A percentile compares a stretch with the other conserved stretches of the same genome.
Conservation (phyloP, 2,888 invertebrate genomes). For the Hemicrepidius hirtus region DNA sequence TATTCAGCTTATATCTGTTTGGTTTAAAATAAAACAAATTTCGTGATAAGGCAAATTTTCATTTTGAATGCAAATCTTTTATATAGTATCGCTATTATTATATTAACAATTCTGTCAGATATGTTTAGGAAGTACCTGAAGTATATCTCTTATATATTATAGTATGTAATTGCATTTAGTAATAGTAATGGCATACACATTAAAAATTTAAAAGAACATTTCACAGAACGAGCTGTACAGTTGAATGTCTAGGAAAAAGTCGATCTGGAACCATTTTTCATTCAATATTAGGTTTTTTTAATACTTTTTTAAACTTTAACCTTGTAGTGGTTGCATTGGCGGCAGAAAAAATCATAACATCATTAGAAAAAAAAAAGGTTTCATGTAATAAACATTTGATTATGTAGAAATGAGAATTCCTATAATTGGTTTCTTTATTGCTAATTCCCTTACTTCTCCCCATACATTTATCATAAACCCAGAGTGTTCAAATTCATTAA, state of each 20-base stretch:
- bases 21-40: conserved; percentile 52
- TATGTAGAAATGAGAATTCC: no score
- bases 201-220: conserved; percentile 9
- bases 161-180: conserved; percentile 20
- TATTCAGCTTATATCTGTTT: conserved; percentile 53
- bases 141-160: conserved; percentile 22
- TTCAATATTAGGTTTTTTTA: neutral
- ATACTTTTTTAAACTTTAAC: neutral
- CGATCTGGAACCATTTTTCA: conserved; percentile 28
- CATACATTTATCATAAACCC: conserved; percentile 13
- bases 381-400: no score
- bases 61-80: conserved; percentile 38
- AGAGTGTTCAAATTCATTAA: conserved; percentile 30
- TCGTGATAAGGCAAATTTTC: conserved; percentile 48
- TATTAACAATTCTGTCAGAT: conserved; percentile 45
- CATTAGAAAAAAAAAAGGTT: no score
- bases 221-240: conserved; percentile 14
- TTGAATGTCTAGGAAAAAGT: conserved; percentile 27
- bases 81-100: conserved; percentile 34
- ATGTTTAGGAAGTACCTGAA: conserved; percentile 40
- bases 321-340: neutral
- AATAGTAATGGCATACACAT: neutral
- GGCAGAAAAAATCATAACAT: neutral
- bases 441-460: no score
- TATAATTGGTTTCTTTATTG: no score